Conservation (phyloP, 2,797 vertebrate genomes). For the Oreonectes daqikongensis region DNA sequence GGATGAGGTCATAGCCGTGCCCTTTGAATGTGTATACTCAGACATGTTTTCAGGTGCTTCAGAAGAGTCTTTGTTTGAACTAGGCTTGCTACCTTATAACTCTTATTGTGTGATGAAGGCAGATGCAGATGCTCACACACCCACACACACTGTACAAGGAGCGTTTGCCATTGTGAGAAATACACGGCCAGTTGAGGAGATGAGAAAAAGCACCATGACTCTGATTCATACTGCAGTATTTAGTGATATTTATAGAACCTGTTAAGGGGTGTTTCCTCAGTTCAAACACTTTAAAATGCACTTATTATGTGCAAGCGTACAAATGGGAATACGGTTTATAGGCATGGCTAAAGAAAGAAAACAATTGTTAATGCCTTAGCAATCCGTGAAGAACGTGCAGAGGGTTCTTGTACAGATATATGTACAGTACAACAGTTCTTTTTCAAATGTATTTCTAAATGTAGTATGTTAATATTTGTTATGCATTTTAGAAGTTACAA, state of each 20-base stretch:
- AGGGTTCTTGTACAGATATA: background rate
- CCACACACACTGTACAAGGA: constrained; percentile 41
- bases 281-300: constrained; percentile 46
- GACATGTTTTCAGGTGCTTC: constrained; percentile 45
- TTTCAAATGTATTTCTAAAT: background rate
- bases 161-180: constrained; percentile 22
- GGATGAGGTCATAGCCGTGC: constrained; percentile 17
- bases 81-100: constrained; percentile 43
- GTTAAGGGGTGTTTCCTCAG: constrained; percentile 40
- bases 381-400: background rate
- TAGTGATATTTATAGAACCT: constrained; percentile 27
- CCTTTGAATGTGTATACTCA: constrained; percentile 31
- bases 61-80: constrained; percentile 48
- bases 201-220: constrained; percentile 22
- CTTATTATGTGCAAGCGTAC: constrained; percentile 35
- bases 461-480: no score
- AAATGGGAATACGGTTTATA: constrained; percentile 38
- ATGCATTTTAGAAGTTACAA: no score
- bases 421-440: background rate
- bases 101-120: constrained; percentile 46
- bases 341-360: constrained; percentile 23
- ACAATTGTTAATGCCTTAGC: constrained; percentile 11
- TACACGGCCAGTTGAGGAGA: constrained; percentile 31
- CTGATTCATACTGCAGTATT: constrained; percentile 37
- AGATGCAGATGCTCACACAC: constrained; percentile 33